phyloP scores from a whole-genome alignment of 2,888 invertebrate species.

The Microplitis manilae region DNA sequence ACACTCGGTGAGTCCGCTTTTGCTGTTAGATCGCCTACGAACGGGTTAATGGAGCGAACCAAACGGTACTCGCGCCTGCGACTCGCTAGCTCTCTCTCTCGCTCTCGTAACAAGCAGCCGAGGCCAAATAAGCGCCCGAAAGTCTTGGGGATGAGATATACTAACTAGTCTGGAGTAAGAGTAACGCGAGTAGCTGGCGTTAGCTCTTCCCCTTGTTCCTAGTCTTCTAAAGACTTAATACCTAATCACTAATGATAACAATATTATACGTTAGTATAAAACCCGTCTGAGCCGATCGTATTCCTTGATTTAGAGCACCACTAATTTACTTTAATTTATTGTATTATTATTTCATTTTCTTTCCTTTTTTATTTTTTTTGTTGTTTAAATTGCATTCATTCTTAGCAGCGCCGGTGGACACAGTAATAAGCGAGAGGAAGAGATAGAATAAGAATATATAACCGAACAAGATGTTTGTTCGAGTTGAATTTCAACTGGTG shows the following conservation, averaged over 20 bases:
- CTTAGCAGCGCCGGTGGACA: background rate
- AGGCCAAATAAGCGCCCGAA: too few relatives aligned
- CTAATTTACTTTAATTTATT: conserved; percentile 25
- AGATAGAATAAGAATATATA: background rate
- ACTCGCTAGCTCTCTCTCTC: conserved; percentile 30
- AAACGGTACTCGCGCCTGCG: conserved; percentile 41
- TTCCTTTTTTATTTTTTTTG: background rate
- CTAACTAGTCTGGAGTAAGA: background rate
- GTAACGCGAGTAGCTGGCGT: background rate
- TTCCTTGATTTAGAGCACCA: conserved; percentile 52
- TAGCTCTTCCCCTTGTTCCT: background rate
- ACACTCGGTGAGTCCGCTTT: conserved; percentile 54
- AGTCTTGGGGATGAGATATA: background rate
- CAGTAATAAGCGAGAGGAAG: background rate
- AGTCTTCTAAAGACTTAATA: conserved; percentile 8
- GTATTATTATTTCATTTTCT: background rate
- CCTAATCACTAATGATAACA: conserved; percentile 63
- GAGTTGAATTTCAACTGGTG: background rate
- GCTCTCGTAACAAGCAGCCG: conserved; percentile 33
- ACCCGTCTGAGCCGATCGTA: conserved; percentile 56
- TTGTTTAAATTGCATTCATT: background rate
- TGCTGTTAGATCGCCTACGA: conserved; percentile 63
- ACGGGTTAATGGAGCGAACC: conserved; percentile 68
- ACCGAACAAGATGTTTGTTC: background rate
- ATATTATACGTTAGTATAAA: conserved; percentile 51